Percentiles rank a stretch among this genome's conserved stretches.
Conservation (phyloP, 2,113 vertebrate species). For the Oceanodroma tethys region DNA sequence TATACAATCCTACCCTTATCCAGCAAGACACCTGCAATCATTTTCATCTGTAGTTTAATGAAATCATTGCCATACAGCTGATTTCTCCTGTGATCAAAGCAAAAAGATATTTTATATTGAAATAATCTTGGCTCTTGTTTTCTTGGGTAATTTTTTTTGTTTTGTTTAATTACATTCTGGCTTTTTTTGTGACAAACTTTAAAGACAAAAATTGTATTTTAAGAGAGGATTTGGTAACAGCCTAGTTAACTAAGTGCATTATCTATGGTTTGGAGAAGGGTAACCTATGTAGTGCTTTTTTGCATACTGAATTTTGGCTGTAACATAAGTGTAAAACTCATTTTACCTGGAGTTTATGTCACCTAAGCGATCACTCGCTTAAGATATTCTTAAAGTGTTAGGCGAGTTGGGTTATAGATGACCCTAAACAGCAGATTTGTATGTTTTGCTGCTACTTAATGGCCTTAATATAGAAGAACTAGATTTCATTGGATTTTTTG, state of each 20-base stretch:
- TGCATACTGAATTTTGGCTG: neutral
- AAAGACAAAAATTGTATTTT: neutral
- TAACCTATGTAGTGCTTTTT: neutral
- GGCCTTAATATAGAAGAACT: neutral
- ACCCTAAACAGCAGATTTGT: neutral
- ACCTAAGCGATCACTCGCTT: neutral
- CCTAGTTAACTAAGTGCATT: neutral
- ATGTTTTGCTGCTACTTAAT: neutral
- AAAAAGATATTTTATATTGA: neutral
- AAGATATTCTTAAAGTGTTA: neutral
- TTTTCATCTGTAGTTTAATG: neutral
- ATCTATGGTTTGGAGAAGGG: neutral
- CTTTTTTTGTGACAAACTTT: neutral
- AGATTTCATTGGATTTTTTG: neutral
- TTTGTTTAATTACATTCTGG: neutral
- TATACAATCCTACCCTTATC: neutral
- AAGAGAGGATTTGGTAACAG: neutral
- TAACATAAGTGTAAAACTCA: neutral
- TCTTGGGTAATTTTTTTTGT: neutral
- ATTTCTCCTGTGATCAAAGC: neutral
- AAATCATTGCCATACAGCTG: neutral
- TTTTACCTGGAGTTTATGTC: neutral
- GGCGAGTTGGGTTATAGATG: neutral
- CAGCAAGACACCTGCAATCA: neutral
- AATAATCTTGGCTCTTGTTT: neutral